A percentile compares a stretch with the other conserved stretches of the same genome.
Conservation (phyloP, 1,140 invertebrate species). For the Pygmarrhopalites habei region DNA sequence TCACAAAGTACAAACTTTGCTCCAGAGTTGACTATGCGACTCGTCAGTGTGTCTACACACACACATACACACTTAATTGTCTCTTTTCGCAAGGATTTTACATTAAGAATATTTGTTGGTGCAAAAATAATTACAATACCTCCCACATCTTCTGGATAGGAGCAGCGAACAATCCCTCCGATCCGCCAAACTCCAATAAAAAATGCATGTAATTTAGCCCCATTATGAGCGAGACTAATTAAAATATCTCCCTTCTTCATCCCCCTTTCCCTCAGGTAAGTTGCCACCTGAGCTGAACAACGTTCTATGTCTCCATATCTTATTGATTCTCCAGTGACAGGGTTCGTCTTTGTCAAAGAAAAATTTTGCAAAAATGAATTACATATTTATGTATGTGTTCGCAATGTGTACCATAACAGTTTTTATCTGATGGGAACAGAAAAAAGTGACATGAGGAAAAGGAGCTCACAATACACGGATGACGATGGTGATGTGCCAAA, state of each 20-base stretch:
- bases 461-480: neutral
- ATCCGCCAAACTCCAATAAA: neutral
- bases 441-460: too few relatives aligned
- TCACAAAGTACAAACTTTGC: neutral
- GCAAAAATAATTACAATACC: too few relatives aligned
- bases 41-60: too few relatives aligned
- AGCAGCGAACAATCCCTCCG: neutral
- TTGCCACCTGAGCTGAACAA: neutral
- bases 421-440: too few relatives aligned
- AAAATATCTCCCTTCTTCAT: neutral
- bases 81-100: too few relatives aligned
- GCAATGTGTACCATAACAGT: too few relatives aligned
- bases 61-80: too few relatives aligned
- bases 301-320: neutral
- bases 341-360: neutral
- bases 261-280: neutral
- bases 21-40: too few relatives aligned
- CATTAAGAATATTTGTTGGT: too few relatives aligned
- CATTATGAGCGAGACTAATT: neutral
- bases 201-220: neutral
- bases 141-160: neutral
- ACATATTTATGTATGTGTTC: too few relatives aligned
- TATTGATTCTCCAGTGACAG: neutral
- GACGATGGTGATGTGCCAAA: neutral
- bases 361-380: too few relatives aligned